Conservation (phyloP, 2,113 vertebrate genomes). For the Aythya baeri region DNA sequence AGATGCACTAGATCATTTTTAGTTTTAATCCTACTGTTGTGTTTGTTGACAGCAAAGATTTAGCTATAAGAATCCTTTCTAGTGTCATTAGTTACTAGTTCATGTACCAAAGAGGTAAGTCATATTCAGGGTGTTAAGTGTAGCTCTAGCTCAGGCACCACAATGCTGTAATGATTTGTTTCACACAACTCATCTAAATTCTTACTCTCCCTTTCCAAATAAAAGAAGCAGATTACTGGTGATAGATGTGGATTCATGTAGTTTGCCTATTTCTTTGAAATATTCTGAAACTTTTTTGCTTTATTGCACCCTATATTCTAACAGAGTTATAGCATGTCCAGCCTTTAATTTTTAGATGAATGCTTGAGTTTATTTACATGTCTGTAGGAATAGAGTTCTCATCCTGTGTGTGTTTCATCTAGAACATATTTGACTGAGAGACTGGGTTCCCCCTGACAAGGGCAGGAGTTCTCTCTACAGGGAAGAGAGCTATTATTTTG, state of each 20-base stretch:
- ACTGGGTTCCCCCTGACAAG: not conserved
- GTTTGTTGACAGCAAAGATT: not conserved
- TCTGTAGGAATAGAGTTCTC: not conserved
- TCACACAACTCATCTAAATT: not conserved
- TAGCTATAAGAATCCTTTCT: not conserved
- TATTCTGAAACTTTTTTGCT: not conserved
- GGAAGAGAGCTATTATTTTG: not conserved
- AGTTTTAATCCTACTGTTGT: not conserved
- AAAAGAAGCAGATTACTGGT: not conserved
- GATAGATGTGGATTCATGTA: not conserved
- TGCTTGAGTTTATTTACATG: not conserved
- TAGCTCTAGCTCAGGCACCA: not conserved
- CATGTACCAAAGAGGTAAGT: not conserved
- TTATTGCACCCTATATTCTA: not conserved
- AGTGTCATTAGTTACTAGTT: not conserved
- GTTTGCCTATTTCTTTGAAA: not conserved
- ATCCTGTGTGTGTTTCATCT: not conserved
- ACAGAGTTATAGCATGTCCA: not conserved
- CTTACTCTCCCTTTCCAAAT: not conserved
- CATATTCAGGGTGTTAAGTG: not conserved
- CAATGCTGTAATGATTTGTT: not conserved
- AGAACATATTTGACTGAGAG: not conserved
- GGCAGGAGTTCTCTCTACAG: not conserved
- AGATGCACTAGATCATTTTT: not conserved
- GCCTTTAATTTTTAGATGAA: not conserved